Conservation (phyloP, 2,113 vertebrate species). For the Gasterosteus aculeatus region DNA sequence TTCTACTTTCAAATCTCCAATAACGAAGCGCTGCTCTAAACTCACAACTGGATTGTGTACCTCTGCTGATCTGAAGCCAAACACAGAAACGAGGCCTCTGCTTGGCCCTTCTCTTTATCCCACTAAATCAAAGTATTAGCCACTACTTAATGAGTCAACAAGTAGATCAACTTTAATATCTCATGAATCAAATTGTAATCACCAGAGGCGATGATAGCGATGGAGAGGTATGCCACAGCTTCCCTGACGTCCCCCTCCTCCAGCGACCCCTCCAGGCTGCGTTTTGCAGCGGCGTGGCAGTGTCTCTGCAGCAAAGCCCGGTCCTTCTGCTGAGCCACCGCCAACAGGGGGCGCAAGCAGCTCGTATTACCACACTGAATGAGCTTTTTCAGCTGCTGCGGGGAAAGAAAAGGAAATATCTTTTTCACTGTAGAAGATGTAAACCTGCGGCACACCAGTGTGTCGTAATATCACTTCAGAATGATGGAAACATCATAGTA, state of each 20-base stretch:
- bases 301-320: conserved; percentile 81
- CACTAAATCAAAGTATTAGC: not conserved
- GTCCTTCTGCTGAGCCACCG: conserved; percentile 84
- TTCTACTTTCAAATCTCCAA: not conserved
- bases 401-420: not conserved
- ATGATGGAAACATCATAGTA: not conserved
- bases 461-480: not conserved
- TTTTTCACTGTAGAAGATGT: not conserved
- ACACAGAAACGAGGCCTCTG: conserved; percentile 1
- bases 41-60: not conserved
- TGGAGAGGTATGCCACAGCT: conserved; percentile 89
- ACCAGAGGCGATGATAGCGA: conserved; percentile 93
- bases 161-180: not conserved
- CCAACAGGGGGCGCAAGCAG: conserved; percentile 87
- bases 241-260: conserved; percentile 81
- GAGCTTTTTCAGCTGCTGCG: conserved; percentile 90
- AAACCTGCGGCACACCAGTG: not conserved
- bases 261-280: conserved; percentile 78
- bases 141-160: not conserved
- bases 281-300: conserved; percentile 85
- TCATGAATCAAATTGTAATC: conserved; percentile 27
- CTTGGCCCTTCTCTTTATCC: conserved; percentile 2
- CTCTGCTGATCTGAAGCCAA: not conserved
- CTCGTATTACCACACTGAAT: conserved; percentile 86
- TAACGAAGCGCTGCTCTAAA: not conserved